Evolutionary conservation across 92 coral and sea anemone species (phyloP).

Genomic region (Parazoanthus atlanticus): DNA sequence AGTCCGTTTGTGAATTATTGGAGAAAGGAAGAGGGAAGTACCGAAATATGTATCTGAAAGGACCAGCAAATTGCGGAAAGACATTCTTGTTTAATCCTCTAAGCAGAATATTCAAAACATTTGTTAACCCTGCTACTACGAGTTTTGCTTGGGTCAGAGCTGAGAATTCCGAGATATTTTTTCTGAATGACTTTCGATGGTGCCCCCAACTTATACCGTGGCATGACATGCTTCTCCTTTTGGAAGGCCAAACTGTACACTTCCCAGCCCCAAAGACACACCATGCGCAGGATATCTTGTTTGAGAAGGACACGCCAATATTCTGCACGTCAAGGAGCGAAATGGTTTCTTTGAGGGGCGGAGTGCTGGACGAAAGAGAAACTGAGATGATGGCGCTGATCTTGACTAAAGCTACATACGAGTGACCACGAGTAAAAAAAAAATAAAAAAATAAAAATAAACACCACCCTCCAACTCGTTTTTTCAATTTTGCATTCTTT

Average conservation of each 20-base stretch:
- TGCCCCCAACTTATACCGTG: slow-evolving; percentile 14
- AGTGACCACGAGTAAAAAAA: no score
- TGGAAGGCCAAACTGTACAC: slow-evolving; percentile 27
- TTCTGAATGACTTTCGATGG: slow-evolving; percentile 41
- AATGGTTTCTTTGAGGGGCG: background rate
- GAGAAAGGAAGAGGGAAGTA: slow-evolving; percentile 42
- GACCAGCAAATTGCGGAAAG: slow-evolving; percentile 40
- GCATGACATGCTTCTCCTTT: slow-evolving; percentile 37
- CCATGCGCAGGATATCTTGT: slow-evolving; percentile 14
- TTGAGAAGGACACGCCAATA: slow-evolving; percentile 20
- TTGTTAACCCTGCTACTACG: slow-evolving; percentile 34
- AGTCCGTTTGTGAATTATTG: slow-evolving; percentile 23
- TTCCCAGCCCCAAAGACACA: slow-evolving; percentile 36
- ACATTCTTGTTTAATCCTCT: background rate
- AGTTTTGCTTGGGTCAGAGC: slow-evolving; percentile 43
- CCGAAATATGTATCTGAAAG: slow-evolving; percentile 26
- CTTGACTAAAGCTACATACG: no score
- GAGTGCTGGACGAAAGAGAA: slow-evolving; percentile 43
- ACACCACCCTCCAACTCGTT: no score
- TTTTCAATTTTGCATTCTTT: no score
- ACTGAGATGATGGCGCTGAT: slow-evolving; percentile 59
- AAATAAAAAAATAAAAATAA: no score
- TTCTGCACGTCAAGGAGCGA: slow-evolving; percentile 28
- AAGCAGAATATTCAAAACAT: background rate
- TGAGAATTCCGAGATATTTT: slow-evolving; percentile 14